Evolutionary conservation across 1,140 invertebrate species (phyloP), one percentile per base, ranked within the genome.

Genomic region (Zelostemma sp.): DNA sequence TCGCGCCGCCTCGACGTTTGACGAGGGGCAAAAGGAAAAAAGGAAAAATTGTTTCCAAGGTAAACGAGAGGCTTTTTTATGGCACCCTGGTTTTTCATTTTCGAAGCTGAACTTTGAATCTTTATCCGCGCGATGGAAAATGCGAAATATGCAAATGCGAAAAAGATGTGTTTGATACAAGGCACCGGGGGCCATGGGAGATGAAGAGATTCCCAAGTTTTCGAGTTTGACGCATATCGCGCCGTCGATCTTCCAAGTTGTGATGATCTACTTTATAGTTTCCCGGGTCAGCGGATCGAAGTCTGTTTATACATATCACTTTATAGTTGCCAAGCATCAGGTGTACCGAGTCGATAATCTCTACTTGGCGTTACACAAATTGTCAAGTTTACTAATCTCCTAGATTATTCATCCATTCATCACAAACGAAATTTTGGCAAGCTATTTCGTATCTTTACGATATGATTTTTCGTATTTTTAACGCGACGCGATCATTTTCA

Each of bases 241-340:
- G n/a, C n/a, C 15, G 54, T 47, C 51, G 58, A 62, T 68, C n/a
- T n/a, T n/a, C n/a, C 58, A 68, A 68, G 58, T 68, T 68, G 45
- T 68, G 61, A 68, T 68, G 65, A 68, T 62, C 54, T 54, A 54
- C 48, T 58, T 47, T 50, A 57, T 48, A 61, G 57, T 68, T 68
- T 62, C 53, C 54, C 15, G 41, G 14, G 41, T 43, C 54, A 18
- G 38, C 65, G 54, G 8, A 68, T 68, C 60, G 54, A 67, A 62
- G 53, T 61, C 31, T 35, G 47, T 51, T 58, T 58, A 19, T 41
- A 46, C 43, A 43, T 58, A 31, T 47, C 19, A 18, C 12, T 41
- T 68, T 58, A 48, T 60, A 53, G 56, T 61, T 62, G 40, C 53
- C 58, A 62, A 68, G 62, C 49, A 51, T 41, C 45, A 18, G 28